These are phyloP conservation scores for Siniperca undulata DNA, from an alignment of 2,797 vertebrate genomes.

Conservation along the genomic window DNA sequence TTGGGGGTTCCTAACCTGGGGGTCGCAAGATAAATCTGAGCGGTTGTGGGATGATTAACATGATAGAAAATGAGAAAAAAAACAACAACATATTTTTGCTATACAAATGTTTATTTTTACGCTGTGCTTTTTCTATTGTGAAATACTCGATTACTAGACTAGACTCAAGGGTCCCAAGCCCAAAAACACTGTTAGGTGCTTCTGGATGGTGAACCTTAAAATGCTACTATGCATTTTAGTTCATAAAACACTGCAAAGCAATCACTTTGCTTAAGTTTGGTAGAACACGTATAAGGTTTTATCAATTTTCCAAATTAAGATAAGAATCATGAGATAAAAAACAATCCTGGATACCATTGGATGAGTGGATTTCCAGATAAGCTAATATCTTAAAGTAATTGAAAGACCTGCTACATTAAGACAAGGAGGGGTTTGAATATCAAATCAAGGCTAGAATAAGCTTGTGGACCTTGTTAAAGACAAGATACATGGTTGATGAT, in stretches of 20 bases:
- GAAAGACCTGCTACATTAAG: not conserved
- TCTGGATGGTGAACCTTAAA: not conserved
- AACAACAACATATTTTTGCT: not conserved
- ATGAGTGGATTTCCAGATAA: not conserved
- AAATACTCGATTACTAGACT: not conserved
- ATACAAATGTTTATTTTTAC: not conserved
- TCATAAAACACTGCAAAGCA: not conserved
- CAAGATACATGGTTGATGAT: not conserved
- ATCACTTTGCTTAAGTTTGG: too few relatives aligned
- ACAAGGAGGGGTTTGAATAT: not conserved
- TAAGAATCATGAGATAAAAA: not conserved
- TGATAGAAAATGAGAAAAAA: not conserved
- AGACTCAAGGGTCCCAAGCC: not conserved
- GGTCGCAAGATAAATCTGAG: not conserved
- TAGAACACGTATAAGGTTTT: not conserved
- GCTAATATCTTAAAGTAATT: not conserved
- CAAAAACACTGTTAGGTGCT: not conserved
- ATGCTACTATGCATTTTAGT: not conserved
- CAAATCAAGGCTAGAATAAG: not conserved
- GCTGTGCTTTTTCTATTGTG: not conserved
- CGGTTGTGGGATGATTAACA: not conserved
- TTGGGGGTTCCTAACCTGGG: not conserved
- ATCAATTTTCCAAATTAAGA: not conserved
- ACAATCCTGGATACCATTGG: too few relatives aligned
- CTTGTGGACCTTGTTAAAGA: not conserved